Conservation (phyloP, 2,113 vertebrate species). For the Cygnus atratus region DNA sequence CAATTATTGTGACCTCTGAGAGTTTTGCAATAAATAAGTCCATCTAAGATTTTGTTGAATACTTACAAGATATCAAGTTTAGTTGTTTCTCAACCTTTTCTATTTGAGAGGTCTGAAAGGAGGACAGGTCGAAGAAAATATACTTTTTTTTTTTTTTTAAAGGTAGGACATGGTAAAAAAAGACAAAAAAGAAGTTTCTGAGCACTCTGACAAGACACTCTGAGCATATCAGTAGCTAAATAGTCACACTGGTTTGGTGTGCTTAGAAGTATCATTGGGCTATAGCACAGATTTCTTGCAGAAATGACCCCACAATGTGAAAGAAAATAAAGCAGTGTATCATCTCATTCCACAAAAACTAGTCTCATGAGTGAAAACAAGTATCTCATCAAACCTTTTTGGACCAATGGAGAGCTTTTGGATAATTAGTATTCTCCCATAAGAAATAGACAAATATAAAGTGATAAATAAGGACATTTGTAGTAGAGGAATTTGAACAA, state of each 20-base stretch:
- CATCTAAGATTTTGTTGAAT: not conserved
- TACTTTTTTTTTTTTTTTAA: not conserved
- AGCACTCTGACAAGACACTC: not conserved
- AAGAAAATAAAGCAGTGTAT: not conserved
- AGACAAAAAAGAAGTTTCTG: not conserved
- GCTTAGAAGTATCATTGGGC: not conserved
- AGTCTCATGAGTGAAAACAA: not conserved
- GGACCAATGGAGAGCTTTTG: not conserved
- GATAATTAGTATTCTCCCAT: not conserved
- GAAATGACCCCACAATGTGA: not conserved
- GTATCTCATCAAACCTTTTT: not conserved
- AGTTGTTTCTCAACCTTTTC: not conserved
- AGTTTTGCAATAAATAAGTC: not conserved
- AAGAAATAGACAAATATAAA: not conserved
- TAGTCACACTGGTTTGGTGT: not conserved
- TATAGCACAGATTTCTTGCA: not conserved
- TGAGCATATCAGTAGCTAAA: not conserved
- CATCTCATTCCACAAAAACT: not conserved
- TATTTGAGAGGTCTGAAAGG: not conserved
- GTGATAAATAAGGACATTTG: not conserved
- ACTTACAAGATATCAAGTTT: not conserved
- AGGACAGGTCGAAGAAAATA: not conserved
- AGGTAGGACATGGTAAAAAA: not conserved
- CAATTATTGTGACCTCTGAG: not conserved
- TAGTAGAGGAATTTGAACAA: not conserved